Conservation (phyloP, 1,140 invertebrate species). For the Drosophila fuyamai region DNA sequence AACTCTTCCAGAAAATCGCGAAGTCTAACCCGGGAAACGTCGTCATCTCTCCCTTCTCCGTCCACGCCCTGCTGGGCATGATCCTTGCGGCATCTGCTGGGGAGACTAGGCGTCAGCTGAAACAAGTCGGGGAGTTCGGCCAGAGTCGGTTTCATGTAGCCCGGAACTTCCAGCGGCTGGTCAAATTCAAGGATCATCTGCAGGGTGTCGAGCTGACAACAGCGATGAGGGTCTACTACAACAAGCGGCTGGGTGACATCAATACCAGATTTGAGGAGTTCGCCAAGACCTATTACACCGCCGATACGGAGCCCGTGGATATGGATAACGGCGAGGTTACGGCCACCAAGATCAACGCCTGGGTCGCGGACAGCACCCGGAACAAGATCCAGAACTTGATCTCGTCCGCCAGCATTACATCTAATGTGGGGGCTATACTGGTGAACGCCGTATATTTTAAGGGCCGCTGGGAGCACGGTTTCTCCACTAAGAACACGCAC, state of each 20-base stretch:
- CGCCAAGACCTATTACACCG: constrained; percentile 23
- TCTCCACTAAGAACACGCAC: constrained; percentile 60
- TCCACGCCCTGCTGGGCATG: constrained; percentile 61
- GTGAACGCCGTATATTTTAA: constrained; percentile 77
- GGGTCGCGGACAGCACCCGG: constrained; percentile 55
- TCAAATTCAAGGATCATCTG: neutral
- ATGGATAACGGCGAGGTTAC: constrained; percentile 30
- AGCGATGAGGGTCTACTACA: constrained; percentile 65
- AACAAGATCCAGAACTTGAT: constrained; percentile 55
- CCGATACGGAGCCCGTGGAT: constrained; percentile 48
- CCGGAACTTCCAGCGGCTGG: constrained; percentile 25
- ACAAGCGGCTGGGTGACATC: constrained; percentile 21
- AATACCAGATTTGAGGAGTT: constrained; percentile 18
- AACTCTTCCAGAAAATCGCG: constrained; percentile 54
- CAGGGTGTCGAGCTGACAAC: constrained; percentile 37
- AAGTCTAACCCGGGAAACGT: constrained; percentile 32
- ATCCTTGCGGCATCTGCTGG: constrained; percentile 49
- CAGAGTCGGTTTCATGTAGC: neutral
- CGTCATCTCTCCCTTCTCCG: constrained; percentile 67
- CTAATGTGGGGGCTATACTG: constrained; percentile 51
- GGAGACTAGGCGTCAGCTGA: constrained; percentile 43
- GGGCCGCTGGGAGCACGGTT: constrained; percentile 69
- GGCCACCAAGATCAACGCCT: constrained; percentile 51
- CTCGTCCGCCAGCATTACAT: constrained; percentile 26
- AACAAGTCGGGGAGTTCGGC: constrained; percentile 18